Base-by-base conservation (phyloP, 2,888 invertebrate species). In the Xestia xanthographa region DNA sequence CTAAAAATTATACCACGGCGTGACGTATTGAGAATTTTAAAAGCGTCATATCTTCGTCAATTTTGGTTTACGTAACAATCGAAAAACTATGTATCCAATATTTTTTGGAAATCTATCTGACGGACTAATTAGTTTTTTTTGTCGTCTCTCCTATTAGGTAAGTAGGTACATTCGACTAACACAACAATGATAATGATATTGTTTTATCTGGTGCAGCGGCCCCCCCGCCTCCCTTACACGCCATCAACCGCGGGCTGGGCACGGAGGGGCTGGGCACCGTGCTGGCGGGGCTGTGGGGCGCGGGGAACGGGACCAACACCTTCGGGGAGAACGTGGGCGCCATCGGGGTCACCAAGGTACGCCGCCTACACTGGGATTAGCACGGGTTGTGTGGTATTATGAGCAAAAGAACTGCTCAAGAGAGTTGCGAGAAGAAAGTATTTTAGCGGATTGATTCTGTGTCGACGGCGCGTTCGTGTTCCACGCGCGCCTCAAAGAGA, bases 281-380 rank as follows among this genome's bases (percentile, higher is more conserved):
- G 75, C 94, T 99, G 63, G 98, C 98, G 0, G 99, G 98, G 0
- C 97, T 98, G 8, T 98, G 98, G 97, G 99, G 99, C 14, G 97
- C 98, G 45, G 98, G 98, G 1, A 98, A 98, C 89, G 98, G 98
- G 0, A 98, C 98, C 66, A 99, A 98, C 86, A 98, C 98, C 5
- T 99, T 99, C 91, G 98, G 98, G 0, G 98, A 98, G 92, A 99
- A 99, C 92, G 98, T 99, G 62, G 99, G 98, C 0, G 98, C 98
- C 2, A 98, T 99, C 84, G 98, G 98, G 50, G 98, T 98, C 2
- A 98, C 98, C 2, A 98, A 98, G 97, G 98, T 98, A 63, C 2
- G 3, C 38, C 3, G 38, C 6, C 1, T 1, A 0, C 5, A 5
- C 22, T 11, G 20, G 0, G 22, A 9, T 9, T 22, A 3, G 3